Evolutionary conservation across 2,888 invertebrate species (phyloP), one percentile per base, ranked within the genome.

Genomic region (Cylindroiulus punctatus): DNA sequence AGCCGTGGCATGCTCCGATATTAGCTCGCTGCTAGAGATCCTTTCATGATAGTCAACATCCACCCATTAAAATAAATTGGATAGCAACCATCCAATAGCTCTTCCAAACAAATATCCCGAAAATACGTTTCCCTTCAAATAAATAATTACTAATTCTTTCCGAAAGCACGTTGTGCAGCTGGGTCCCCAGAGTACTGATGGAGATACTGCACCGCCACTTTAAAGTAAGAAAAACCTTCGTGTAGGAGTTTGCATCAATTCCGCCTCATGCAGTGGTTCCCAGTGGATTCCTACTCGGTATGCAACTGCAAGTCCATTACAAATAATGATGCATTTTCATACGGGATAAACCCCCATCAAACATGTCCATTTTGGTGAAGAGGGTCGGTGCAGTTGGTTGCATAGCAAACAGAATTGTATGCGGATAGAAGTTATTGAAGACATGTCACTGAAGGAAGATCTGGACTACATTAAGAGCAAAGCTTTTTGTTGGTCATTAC

Each of bases 101-200:
- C 57, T 57, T 57, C n/a, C 57, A 57, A 57, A 57, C 57, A 57
- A 57, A 57, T 57, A n/a, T 22, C 57, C 1, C n/a, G 22, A 57
- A n/a, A 19, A 7, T 57, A 57, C n/a, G 5, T n/a, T 57, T 57
- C n/a, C n/a, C 57, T 57, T 22, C 57, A 57, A 57, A 57, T 57
- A 57, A 57, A 57, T 57, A 57, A 57, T 57, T 57, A 57, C 57
- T 57, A n/a, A 52, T 52, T 52, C 17, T 57, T 22, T 57, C 22
- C n/a, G 57, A 57, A 57, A 57, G 57, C 57, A 57, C 57, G 57
- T 57, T 57, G 19, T 57, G 57, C 57, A 57, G 14, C 57, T 57
- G 22, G 2, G 22, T 57, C 57, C 57, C 57, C 0, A 1, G 57
- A 57, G 57, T n/a, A n/a, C n/a, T 57, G 8, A n/a, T n/a, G 57